Percentiles rank a stretch among this genome's conserved stretches.
Conservation (phyloP, 2,797 vertebrate genomes). For the Acanthornis magna region DNA sequence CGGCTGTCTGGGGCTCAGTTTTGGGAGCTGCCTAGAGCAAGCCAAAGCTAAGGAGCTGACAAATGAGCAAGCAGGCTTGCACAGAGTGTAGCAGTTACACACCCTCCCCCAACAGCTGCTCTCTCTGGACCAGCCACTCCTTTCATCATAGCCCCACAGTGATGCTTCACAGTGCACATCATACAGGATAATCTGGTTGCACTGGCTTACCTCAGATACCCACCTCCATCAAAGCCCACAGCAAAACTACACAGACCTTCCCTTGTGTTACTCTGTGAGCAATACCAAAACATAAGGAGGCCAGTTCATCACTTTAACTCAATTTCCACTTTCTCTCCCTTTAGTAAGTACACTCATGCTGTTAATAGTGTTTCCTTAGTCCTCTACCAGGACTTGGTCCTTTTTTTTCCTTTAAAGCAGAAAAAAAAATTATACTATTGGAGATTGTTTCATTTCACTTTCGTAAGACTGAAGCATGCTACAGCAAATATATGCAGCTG, state of each 20-base stretch:
- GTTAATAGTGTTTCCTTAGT: not conserved
- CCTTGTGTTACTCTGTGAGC: not conserved
- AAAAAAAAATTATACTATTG: not conserved
- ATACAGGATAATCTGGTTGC: not conserved
- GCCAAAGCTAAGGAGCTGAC: not conserved
- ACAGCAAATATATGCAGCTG: not conserved
- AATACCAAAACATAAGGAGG: not conserved
- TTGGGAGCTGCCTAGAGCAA: not conserved
- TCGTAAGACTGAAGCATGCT: not conserved
- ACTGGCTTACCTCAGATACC: not conserved
- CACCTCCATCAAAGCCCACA: not conserved
- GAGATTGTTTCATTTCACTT: not conserved
- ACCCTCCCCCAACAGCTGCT: not conserved
- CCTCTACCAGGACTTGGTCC: not conserved
- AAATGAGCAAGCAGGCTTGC: not conserved
- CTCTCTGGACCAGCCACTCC: not conserved
- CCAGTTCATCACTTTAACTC: not conserved
- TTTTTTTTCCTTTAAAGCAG: not conserved
- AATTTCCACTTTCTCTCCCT: not conserved
- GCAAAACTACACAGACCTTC: not conserved
- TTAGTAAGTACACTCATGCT: not conserved
- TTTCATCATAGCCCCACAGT: not conserved
- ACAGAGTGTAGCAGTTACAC: accelerated
- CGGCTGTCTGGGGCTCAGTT: not conserved
- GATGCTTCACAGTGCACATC: not conserved